Percentiles rank a stretch among this genome's conserved stretches.
phyloP scores from a whole-genome alignment of 2,113 vertebrate genomes.

The Otocyon megalotis region DNA sequence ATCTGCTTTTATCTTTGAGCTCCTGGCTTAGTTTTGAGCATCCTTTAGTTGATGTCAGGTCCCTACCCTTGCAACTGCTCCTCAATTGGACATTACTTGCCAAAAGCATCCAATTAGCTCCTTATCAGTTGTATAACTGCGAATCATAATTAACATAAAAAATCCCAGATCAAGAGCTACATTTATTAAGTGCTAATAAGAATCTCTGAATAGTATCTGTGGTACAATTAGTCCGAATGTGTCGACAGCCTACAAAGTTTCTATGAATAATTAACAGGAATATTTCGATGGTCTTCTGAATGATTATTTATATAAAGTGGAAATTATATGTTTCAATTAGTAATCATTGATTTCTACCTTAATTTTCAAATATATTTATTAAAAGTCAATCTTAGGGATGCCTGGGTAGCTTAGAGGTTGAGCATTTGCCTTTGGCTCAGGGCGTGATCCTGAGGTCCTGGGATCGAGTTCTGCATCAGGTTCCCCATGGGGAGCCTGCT shows the following conservation, averaged over 20 bases:
- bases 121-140: not conserved
- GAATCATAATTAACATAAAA: not conserved
- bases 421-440: too few species aligned
- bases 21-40: not conserved
- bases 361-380: slow-evolving; percentile 6
- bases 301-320: not conserved
- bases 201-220: not conserved
- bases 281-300: not conserved
- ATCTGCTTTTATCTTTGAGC: not conserved
- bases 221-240: not conserved
- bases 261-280: not conserved
- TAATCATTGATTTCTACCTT: not conserved
- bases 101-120: not conserved
- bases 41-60: not conserved
- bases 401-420: too few species aligned
- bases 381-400: not conserved
- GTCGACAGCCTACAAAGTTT: not conserved
- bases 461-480: too few species aligned
- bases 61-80: not conserved
- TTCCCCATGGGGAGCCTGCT: too few species aligned
- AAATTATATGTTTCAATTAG: not conserved
- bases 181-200: not conserved
- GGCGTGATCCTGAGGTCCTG: too few species aligned
- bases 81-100: not conserved
- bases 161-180: not conserved